phyloP scores from a whole-genome alignment of 1,140 invertebrate genomes.

The Rhopalosiphum maidis region DNA sequence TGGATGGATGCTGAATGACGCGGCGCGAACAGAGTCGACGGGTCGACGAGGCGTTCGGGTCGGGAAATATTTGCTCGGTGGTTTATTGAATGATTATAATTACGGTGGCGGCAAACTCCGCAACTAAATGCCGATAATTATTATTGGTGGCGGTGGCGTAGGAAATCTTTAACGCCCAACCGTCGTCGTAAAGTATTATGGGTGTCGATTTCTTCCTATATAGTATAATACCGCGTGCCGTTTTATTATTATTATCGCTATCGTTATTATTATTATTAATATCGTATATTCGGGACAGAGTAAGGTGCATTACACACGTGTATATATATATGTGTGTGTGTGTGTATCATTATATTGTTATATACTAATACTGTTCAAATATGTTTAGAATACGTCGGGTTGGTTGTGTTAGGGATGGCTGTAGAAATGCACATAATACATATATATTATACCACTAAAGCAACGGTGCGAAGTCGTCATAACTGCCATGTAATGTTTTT shows the following conservation, averaged over 20 bases:
- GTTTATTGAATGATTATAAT: conserved; percentile 46
- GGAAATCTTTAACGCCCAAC: conserved; percentile 17
- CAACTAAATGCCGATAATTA: conserved; percentile 45
- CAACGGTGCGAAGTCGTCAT: background rate
- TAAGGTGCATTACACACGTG: background rate
- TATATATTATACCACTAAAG: background rate
- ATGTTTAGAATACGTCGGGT: background rate
- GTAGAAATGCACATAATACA: background rate
- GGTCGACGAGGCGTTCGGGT: background rate
- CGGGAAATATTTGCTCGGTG: conserved; percentile 32
- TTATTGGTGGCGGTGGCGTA: background rate
- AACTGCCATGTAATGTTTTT: background rate
- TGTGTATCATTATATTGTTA: background rate
- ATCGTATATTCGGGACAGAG: background rate
- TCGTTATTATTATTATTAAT: background rate
- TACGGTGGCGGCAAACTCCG: conserved; percentile 5
- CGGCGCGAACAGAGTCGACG: background rate
- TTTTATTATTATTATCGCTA: background rate
- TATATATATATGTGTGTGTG: background rate
- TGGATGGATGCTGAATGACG: background rate
- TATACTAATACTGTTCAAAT: background rate
- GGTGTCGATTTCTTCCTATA: background rate
- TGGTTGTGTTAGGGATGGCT: background rate
- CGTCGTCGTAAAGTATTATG: conserved; percentile 20
- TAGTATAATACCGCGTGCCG: background rate